Conservation (phyloP, 2,797 vertebrate species). For the Glossophaga mutica region DNA sequence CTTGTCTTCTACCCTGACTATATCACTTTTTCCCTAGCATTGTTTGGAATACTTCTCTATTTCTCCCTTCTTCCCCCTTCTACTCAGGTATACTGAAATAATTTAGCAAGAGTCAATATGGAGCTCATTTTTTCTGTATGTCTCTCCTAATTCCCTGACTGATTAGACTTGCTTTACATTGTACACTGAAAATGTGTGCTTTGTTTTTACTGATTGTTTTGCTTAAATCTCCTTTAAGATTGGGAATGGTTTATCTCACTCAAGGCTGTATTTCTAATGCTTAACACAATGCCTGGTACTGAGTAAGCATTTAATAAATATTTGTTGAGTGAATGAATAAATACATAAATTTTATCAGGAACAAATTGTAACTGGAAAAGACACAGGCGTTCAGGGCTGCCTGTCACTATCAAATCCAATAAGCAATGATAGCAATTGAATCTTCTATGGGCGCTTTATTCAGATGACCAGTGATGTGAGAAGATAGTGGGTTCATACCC, state of each 20-base stretch:
- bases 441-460: too few relatives aligned
- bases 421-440: too few relatives aligned
- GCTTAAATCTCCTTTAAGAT: neutral
- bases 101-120: neutral
- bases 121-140: neutral
- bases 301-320: neutral
- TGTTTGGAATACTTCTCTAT: neutral
- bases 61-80: neutral
- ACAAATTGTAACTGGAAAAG: neutral
- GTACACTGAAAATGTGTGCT: neutral
- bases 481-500: too few relatives aligned
- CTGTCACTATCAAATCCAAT: too few relatives aligned
- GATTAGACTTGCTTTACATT: neutral
- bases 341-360: neutral
- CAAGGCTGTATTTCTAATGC: neutral
- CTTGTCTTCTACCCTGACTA: neutral
- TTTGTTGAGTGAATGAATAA: neutral
- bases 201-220: conserved; percentile 20
- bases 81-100: neutral
- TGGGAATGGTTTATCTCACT: neutral
- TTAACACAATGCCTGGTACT: neutral
- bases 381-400: too few relatives aligned
- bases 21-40: neutral
- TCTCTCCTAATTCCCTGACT: neutral
- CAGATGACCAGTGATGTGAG: too few relatives aligned